A percentile compares a stretch with the other conserved stretches of the same genome.
phyloP scores from a whole-genome alignment of 92 coral and sea anemone genomes.

The Paragorgia papillata region DNA sequence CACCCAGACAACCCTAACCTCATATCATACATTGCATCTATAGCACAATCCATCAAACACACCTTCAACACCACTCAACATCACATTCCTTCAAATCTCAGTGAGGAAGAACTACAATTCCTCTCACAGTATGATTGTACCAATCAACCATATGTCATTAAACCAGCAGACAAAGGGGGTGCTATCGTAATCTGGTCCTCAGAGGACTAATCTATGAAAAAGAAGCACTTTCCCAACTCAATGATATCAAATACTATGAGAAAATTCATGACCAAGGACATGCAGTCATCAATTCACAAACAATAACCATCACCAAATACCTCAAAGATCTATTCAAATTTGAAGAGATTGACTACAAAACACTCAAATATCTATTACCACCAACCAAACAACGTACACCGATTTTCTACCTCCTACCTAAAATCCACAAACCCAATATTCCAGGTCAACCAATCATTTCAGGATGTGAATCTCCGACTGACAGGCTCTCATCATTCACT shows the following conservation, averaged over 20 bases:
- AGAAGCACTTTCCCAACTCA: slow-evolving; percentile 16
- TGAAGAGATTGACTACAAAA: slow-evolving; percentile 7
- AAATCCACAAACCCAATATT: slow-evolving; percentile 41
- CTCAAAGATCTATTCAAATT: slow-evolving; percentile 8
- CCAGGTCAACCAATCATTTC: slow-evolving; percentile 53
- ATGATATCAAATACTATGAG: not conserved
- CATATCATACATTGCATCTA: not conserved
- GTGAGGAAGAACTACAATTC: not conserved
- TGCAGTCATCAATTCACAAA: not conserved
- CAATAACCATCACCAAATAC: not conserved
- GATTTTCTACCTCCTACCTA: slow-evolving; percentile 44
- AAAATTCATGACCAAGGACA: not conserved
- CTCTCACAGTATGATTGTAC: not conserved
- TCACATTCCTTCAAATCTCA: not conserved
- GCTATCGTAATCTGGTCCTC: slow-evolving; percentile 28
- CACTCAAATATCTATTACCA: slow-evolving; percentile 27
- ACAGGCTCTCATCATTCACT: slow-evolving; percentile 37
- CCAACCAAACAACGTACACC: slow-evolving; percentile 16
- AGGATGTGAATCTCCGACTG: slow-evolving; percentile 57
- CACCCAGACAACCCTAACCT: not conserved
- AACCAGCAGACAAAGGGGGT: slow-evolving; percentile 36
- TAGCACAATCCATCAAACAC: not conserved
- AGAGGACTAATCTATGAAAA: not conserved
- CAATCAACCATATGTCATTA: not conserved
- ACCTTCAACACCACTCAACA: not conserved